A percentile compares a stretch with the other conserved stretches of the same genome.
These are phyloP conservation scores for Turnix velox DNA, from an alignment of 2,113 vertebrate genomes.

Conservation along the genomic window DNA sequence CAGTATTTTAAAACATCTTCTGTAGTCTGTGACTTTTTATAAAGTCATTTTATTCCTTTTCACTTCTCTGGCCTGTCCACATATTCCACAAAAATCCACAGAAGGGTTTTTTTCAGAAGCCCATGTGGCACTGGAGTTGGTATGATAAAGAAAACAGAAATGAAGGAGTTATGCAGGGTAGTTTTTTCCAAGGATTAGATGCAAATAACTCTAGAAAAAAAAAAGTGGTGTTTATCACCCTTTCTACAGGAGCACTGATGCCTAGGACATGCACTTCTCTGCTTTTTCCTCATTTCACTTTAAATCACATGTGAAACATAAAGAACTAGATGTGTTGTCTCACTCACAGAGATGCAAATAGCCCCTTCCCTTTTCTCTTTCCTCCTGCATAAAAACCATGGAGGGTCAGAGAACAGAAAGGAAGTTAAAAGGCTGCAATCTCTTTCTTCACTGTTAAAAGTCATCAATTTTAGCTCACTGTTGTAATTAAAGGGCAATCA, in stretches of 20 bases:
- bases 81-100: neutral
- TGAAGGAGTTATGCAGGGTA: neutral
- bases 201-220: neutral
- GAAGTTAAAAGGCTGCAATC: neutral
- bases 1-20: neutral
- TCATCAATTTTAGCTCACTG: neutral
- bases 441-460: neutral
- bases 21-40: neutral
- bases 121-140: neutral
- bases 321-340: neutral
- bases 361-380: neutral
- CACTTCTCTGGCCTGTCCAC: neutral
- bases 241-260: neutral
- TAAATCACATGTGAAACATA: neutral
- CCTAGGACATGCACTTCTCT: neutral
- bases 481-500: neutral
- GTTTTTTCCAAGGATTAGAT: neutral
- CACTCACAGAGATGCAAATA: neutral
- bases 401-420: neutral
- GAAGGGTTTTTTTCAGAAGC: neutral
- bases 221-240: neutral
- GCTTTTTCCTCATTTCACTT: neutral
- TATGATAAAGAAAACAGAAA: constrained; percentile 5
- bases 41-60: neutral
- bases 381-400: neutral